Evolutionary conservation across 2,113 vertebrate species (phyloP), one percentile per base, ranked within the genome.

Genomic region (Embiotoca jacksoni): DNA sequence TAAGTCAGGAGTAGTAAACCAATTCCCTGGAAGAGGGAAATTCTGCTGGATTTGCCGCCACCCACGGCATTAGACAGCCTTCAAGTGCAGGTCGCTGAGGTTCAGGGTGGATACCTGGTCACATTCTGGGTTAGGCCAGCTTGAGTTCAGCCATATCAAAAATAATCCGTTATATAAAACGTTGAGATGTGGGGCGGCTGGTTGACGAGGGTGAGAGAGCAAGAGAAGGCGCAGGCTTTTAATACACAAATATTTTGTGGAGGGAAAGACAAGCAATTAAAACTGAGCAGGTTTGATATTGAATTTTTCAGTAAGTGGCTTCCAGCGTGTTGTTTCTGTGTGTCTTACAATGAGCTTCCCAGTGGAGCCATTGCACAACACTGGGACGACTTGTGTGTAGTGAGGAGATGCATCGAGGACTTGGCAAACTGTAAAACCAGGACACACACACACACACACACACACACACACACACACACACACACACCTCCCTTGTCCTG

Each of bases 401-500:
- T n/a, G 75, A 80, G 65, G 62, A 76, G 70, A 75, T 46, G 76
- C 83, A 57, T 54, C 56, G 72, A 77, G 86, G 74, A 88, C 61
- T 69, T 81, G 70, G 84, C 69, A 70, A 72, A 81, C 82, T 86
- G 84, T 68, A 74, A 86, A 90, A 90, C 64, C 88, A 88, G 92
- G 90, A 87, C 93, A 89, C 65, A 69, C 37, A 52, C 75, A 78
- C 75, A 23, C 23, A 23, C 23, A 23, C 23, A 23, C 23, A 23
- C 23, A 23, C 23, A 23, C 23, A 23, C 23, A 23, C 23, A 23
- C 23, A 23, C 23, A 23, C 23, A 23, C 23, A 23, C 23, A 23
- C 23, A 23, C 37, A 52, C 75, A 78, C 75, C 71, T 65, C 64
- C 81, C 72, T 66, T 74, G 89, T 88, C 92, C 84, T 80, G 60